Base-by-base conservation (phyloP, 1,140 invertebrate genomes). In the Psix sp. region DNA sequence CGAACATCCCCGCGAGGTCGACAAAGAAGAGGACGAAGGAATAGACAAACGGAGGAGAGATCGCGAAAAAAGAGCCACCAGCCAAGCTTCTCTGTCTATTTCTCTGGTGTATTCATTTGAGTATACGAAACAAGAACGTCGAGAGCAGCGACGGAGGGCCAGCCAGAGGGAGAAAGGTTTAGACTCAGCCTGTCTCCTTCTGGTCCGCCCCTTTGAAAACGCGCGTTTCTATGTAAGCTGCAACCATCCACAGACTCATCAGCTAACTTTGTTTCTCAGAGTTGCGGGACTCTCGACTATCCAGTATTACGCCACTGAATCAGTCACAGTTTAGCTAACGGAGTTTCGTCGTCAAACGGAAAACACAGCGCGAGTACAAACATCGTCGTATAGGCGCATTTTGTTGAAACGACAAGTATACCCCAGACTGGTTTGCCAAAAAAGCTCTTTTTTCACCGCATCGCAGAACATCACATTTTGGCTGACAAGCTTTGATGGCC, bases 221-320 rank as follows among this genome's bases (percentile, higher is more conserved):
- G 46, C 79, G 77, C 46, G 51, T 54, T 42, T 56, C 56, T 62
- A 52, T 72, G 70, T 56, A 65, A 77, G 81, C 80, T 78, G 76
- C 81, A 84, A 77, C 80, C 82, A 81, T 76, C 83, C 77, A 82
- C 82, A 83, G 80, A 84, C 82, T 86, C 83, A 85, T 86, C 83
- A 84, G 78, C 80, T 82, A 86, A 86, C 83, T 86, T 85, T 84
- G 82, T 85, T 82, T 77, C 79, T 62, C 77, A 82, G 78, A 82
- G 83, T 85, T 80, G 74, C 81, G 79, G 80, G 81, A 82, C 82
- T 80, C 70, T 67, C 68, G 73, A 67, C 62, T 71, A 71, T 59
- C 71, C 62, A 57, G 77, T 77, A 82, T 80, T 78, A 74, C 77
- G 74, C 68, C 77, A 67, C 76, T 80, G 79, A 85, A 86, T 85